phyloP scores from a whole-genome alignment of 2,888 invertebrate species.

The Mellilla xanthometata region DNA sequence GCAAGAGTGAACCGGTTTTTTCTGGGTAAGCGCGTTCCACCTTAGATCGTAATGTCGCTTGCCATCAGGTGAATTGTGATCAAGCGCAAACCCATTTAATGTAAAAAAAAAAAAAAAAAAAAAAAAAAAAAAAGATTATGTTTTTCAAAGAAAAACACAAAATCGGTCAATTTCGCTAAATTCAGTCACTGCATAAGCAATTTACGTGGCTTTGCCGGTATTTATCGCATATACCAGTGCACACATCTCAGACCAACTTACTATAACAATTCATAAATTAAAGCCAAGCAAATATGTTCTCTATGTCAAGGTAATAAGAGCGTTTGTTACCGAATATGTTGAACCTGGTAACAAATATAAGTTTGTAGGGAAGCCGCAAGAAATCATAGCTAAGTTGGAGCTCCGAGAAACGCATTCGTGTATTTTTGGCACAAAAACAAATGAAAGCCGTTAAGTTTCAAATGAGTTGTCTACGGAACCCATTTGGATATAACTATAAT shows the following conservation, averaged over 20 bases:
- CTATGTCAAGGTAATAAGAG: not conserved
- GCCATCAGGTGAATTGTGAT: too few relatives aligned
- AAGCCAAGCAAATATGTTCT: not conserved
- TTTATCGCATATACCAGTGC: slow-evolving; percentile 52
- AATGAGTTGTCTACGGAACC: slow-evolving; percentile 25
- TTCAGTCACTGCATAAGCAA: not conserved
- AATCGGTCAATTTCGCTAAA: not conserved
- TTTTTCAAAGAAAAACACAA: too few relatives aligned
- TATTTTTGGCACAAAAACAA: slow-evolving; percentile 64
- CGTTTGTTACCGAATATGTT: not conserved
- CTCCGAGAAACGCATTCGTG: slow-evolving; percentile 33
- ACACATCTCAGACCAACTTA: slow-evolving; percentile 28
- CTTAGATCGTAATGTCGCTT: too few relatives aligned
- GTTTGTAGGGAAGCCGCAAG: slow-evolving; percentile 40
- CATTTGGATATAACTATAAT: slow-evolving; percentile 21
- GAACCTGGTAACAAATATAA: slow-evolving; percentile 21
- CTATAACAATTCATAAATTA: not conserved
- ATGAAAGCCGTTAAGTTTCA: slow-evolving; percentile 52
- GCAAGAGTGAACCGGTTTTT: too few relatives aligned
- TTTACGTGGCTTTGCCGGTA: slow-evolving; percentile 29
- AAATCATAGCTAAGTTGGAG: slow-evolving; percentile 53
- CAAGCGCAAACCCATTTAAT: too few relatives aligned
- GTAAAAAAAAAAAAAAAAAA: too few relatives aligned
- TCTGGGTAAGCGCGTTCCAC: too few relatives aligned
- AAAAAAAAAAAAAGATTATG: too few relatives aligned